Evolutionary conservation across 2,113 vertebrate species (phyloP), one percentile per base, ranked within the genome.

Genomic region (Psilopsiagon aurifrons): DNA sequence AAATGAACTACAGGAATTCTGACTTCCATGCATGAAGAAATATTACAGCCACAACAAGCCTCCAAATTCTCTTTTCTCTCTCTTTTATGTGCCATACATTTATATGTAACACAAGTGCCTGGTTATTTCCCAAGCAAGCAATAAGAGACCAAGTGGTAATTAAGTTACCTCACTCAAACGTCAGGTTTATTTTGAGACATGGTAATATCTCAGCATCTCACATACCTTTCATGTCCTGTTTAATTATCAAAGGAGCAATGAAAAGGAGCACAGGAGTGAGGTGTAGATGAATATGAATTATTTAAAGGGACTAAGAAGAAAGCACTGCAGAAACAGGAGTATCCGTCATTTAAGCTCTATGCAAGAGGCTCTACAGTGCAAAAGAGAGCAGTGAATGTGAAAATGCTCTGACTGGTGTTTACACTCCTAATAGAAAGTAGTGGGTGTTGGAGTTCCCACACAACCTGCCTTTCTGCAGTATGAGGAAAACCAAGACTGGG

Each of bases 171-270:
- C 63, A 83, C 41, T 92, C 52, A 52, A 74, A 67, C 2, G 1
- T 43, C 85, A 27, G 84, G 46, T 77, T 51, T 13, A 31, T 83
- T 95, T 73, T 73, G n/a, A 93, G 67, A 51, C 83, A 70, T 0
- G 2, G 67, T 3, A 83, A 37, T 86, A 83, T 63, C 79, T 88
- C 92, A 92, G 88, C 85, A 88, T 75, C 83, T 93, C 92, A 57
- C 59, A 77, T n/a, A 51, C 54, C 76, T 67, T 67, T 92, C 79
- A 43, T 52, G 79, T 90, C 92, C 81, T n/a, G 55, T 7, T 95
- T 94, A 86, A 93, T 95, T 78, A 92, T 74, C 96, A 95, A 64
- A 94, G 95, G 71, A 92, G 92, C 85, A 92, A 71, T 86, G 94
- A 91, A 92, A 95, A 86, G 67, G 75, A 91, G 90, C 60, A 62